Conservation (phyloP, 2,888 invertebrate genomes). For the Helleia helle region DNA sequence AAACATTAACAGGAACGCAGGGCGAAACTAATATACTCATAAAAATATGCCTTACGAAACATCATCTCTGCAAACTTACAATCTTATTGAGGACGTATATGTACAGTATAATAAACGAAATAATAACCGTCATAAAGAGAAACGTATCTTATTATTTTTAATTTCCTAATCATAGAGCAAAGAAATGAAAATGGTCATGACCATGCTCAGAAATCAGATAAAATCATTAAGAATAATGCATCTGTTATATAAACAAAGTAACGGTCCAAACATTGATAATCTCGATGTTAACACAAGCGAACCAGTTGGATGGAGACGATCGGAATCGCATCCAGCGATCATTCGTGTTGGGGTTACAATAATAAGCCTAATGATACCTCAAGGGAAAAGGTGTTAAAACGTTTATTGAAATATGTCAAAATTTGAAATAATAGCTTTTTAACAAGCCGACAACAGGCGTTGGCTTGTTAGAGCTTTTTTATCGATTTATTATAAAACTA, state of each 20-base stretch:
- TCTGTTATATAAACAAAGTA: conserved; percentile 10
- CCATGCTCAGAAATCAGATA: conserved; percentile 5
- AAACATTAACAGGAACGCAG: too few relatives aligned
- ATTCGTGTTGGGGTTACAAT: conserved; percentile 38
- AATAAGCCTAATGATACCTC: conserved; percentile 66
- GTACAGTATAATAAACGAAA: too few relatives aligned
- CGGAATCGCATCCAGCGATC: conserved; percentile 31
- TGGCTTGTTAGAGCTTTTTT: conserved; percentile 15
- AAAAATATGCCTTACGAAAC: conserved; percentile 2
- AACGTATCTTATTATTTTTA: conserved; percentile 2
- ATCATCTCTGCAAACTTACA: conserved; percentile 4
- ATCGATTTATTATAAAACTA: conserved; percentile 2
- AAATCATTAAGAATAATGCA: conserved; percentile 3
- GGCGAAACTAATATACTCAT: too few relatives aligned
- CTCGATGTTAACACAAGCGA: conserved; percentile 33
- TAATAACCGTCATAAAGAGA: neutral
- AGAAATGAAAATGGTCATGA: conserved; percentile 3
- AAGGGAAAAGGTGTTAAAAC: conserved; percentile 70
- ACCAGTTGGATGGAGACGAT: conserved; percentile 24
- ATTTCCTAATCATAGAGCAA: conserved; percentile 3
- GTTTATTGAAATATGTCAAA: conserved; percentile 69
- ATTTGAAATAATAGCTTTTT: conserved; percentile 67
- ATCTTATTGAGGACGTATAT: neutral
- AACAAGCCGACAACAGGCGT: conserved; percentile 47
- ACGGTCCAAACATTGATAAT: conserved; percentile 17